Evolutionary conservation across 2,797 vertebrate species (phyloP).

Genomic region (Oreochromis grahami): DNA sequence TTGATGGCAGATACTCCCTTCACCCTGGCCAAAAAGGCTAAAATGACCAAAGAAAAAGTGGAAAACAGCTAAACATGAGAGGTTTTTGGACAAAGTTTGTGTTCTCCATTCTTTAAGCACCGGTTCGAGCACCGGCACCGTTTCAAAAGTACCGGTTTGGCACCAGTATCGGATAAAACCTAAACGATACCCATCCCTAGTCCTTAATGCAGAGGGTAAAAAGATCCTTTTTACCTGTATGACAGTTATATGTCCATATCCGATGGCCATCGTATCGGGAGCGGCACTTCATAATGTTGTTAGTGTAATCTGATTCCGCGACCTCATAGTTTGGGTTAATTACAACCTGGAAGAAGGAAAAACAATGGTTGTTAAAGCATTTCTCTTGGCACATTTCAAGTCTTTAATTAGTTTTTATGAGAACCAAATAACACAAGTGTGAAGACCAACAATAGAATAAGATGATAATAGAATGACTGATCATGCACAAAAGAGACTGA

Average conservation of each 20-base stretch:
- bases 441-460: neutral
- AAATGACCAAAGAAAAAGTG: too few species aligned
- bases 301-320: conserved; percentile 91
- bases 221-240: conserved; percentile 81
- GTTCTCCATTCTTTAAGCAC: too few species aligned
- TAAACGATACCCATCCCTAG: too few species aligned
- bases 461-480: neutral
- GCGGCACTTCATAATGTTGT: conserved; percentile 93
- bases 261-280: conserved; percentile 87
- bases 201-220: neutral
- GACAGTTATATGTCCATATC: conserved; percentile 95
- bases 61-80: too few species aligned
- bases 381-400: neutral
- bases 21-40: too few species aligned
- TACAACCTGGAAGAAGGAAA: conserved; percentile 73
- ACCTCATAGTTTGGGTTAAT: conserved; percentile 96
- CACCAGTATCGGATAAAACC: too few species aligned
- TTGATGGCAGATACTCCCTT: too few species aligned
- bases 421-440: neutral
- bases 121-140: too few species aligned
- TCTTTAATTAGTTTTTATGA: neutral
- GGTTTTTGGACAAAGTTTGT: too few species aligned
- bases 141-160: too few species aligned
- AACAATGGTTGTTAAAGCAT: neutral
- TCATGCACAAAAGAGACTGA: neutral